Evolutionary conservation across 2,888 invertebrate species (phyloP), one percentile per base, ranked within the genome.

Genomic region (Drosophila lacicola): DNA sequence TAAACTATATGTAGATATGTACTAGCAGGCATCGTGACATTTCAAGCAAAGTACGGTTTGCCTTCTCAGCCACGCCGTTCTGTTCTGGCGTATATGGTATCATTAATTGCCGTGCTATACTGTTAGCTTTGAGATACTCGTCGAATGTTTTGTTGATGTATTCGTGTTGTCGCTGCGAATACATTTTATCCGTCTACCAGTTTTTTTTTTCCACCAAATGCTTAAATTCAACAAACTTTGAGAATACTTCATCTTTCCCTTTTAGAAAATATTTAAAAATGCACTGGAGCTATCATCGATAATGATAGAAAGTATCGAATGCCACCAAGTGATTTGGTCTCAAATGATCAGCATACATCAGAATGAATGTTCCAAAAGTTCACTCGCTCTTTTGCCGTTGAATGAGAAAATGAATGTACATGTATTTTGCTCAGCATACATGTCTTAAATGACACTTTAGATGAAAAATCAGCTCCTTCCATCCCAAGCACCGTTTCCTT

Each of bases 91-190:
- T 58, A 17, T 51, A 50, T 8, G 44, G 25, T 42, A 37, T 11
- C 13, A 19, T 46, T 4, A 51, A 14, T 39, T 45, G 60, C 36
- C 58, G 8, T 2, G 8, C n/a, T 25, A 49, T 50, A 5, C 14
- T 49, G 4, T 34, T 6, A n/a, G 9, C 14, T 14, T 25, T 36
- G 8, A 50, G 13, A 11, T 37, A 45, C 9, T 11, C 3, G 11
- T 45, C 55, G 14, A 55, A 45, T 34, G n/a, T 19, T 11, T 36
- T 25, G 36, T 36, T 55, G 1, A 55, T 11, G 11, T 21, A 55
- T 11, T 39, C 45, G 36, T 45, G 34, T 58, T 58, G 60, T 60
- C 51, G 37, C 60, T 63, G 25, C 49, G 54, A 36, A 63, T 37
- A 36, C 49, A 36, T 33, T 63, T 55, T 1, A 50, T 6, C 19